Base-by-base conservation (phyloP, 2,888 invertebrate genomes). In the Caenorhabditis afra region DNA sequence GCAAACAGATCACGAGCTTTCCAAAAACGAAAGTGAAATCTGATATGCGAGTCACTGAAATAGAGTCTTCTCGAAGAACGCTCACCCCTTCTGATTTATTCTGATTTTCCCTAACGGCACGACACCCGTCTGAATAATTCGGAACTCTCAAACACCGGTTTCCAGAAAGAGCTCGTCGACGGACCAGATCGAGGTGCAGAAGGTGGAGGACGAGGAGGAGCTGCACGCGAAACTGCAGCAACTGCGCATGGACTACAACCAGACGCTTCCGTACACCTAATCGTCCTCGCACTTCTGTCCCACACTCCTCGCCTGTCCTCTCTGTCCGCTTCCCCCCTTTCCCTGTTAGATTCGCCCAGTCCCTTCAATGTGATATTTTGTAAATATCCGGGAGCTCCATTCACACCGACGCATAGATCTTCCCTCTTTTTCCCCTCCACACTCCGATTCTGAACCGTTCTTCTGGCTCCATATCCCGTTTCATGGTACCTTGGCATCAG, bases 121-220 rank as follows among this genome's bases (percentile, higher is more conserved):
- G 29, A 45, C 7, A 11, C 11, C 11, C 2, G 45, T 23, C 20
- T 29, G 22, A 49, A 20, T 23, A 4, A n/a, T n/a, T n/a, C n/a
- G n/a, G n/a, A n/a, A 16, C 16, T n/a, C 12, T 18, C 5, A 49
- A 35, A 49, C 7, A 20, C 5, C 16, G 22, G 11, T 8, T 79
- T 84, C 35, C 64, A 84, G 84, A 67, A 84, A 84, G 55, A 65
- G 75, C 59, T 84, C 84, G 5, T 84, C 84, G n/a, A 76, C 82
- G 11, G 84, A 84, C 37, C 82, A 82, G 49, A 68, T 84, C 58
- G 84, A 83, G 20, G 53, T 61, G 57, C 55, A 44, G 23, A 61
- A 67, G 53, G 64, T 50, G 14, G 70, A 74, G n/a, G 77, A 77
- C 18, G 84, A 82, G 52, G 74, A 73, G 16, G 79, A 78, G 22